phyloP scores from a whole-genome alignment of 2,113 vertebrate genomes.

The Gavia stellata region DNA sequence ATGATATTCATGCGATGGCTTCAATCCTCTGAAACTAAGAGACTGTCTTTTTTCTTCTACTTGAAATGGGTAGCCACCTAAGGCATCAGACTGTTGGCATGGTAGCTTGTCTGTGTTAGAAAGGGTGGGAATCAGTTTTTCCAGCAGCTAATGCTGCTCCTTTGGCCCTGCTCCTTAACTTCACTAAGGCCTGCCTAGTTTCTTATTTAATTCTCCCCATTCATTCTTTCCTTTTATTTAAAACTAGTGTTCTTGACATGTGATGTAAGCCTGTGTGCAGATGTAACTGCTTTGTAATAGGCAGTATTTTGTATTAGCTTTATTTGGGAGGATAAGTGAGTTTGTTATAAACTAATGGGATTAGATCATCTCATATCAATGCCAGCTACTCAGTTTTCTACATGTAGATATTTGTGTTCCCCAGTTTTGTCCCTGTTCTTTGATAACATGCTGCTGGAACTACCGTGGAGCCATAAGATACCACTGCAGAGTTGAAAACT shows the following conservation, averaged over 20 bases:
- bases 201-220: background rate
- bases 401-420: background rate
- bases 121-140: background rate
- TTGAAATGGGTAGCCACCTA: background rate
- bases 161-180: background rate
- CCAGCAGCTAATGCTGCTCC: background rate
- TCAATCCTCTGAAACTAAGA: background rate
- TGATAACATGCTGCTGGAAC: background rate
- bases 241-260: background rate
- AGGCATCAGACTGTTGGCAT: background rate
- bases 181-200: background rate
- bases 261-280: background rate
- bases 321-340: background rate
- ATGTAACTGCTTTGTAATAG: background rate
- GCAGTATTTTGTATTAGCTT: background rate
- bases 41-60: background rate
- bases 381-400: background rate
- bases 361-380: background rate
- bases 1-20: background rate
- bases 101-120: background rate
- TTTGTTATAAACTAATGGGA: background rate
- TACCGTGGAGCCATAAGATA: background rate
- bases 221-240: background rate
- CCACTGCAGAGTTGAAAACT: background rate
- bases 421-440: background rate